These are phyloP conservation scores for Holothuria glaberrima DNA, from an alignment of 35 echinoderm and acorn worm genomes.

Conservation along the genomic window DNA sequence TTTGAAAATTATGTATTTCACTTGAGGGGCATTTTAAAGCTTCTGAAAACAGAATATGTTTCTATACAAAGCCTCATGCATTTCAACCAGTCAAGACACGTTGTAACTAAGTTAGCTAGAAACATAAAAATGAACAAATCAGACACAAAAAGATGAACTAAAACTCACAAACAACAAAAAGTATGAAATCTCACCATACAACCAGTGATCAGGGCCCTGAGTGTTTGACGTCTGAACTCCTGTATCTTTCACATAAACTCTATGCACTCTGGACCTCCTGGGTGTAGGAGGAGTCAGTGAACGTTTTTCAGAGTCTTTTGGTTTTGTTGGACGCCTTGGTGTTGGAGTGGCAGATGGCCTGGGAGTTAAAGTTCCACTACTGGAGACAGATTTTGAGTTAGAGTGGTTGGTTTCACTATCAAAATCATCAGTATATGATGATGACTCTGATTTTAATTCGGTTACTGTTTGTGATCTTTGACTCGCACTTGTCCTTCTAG, in stretches of 20 bases:
- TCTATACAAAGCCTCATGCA: background rate
- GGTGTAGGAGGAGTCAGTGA: background rate
- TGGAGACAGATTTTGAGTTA: background rate
- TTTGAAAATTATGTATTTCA: background rate
- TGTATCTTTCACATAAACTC: conserved; percentile 13
- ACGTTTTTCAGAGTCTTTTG: background rate
- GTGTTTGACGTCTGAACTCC: conserved; percentile 20
- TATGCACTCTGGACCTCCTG: background rate
- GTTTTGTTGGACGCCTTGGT: no score
- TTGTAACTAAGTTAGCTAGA: background rate
- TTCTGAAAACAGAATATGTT: background rate
- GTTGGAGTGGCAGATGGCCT: background rate
- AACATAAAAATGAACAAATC: background rate
- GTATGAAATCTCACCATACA: conserved; percentile 32
- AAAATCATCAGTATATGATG: conserved; percentile 47
- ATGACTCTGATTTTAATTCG: background rate
- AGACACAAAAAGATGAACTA: no score
- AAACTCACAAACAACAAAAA: background rate
- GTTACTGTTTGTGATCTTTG: background rate
- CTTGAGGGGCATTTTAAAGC: background rate
- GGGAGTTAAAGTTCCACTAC: conserved; percentile 26
- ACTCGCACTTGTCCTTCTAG: background rate
- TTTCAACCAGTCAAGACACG: background rate
- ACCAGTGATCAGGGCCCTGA: conserved; percentile 9
- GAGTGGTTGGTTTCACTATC: background rate